Evolutionary conservation across 2,888 invertebrate species (phyloP), one percentile per base, ranked within the genome.

Genomic region (Amorpha juglandis): DNA sequence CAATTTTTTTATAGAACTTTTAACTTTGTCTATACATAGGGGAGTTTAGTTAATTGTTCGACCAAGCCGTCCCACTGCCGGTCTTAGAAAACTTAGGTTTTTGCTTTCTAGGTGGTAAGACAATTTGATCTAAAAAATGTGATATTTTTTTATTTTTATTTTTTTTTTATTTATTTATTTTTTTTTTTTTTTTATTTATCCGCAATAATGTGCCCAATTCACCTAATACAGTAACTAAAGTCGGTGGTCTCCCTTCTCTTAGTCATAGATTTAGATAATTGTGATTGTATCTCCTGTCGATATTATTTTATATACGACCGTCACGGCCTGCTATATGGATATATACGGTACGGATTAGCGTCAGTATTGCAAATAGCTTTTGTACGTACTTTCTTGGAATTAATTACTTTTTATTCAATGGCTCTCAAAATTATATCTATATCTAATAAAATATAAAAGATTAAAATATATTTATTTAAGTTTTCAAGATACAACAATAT

Each of bases 281-380:
- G 9, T 35, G 14, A 7, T 35, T 16, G 19, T 42, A 42, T 19
- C 12, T 42, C 58, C 42, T 12, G 19, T 19, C 42, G 58, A 38
- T 19, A 38, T 38, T 58, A 38, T 38, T 16, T 38, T 38, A 52
- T 63, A 48, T 63, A 50, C 51, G 63, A 38, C 16, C 42, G 52
- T 62, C 62, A 45, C 38, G 38, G 58, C 58, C 38, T 42, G 42
- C 58, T 42, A 42, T 58, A 42, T 19, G 58, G 58, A 58, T 42
- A 21, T 19, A 12, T 19, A 58, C 58, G 58, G 58, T 58, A 58
- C 58, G 58, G 19, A 58, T 21, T 38, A 38, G 55, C 16, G 58
- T 42, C 16, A n/a, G n/a, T 58, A 58, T 42, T 58, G 19, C 19
- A 58, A 3, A 0, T 58, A 42, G 58, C 19, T 58, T 55, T 42